Conservation (phyloP, 92 coral and sea anemone genomes). For the Porites cylindrica region DNA sequence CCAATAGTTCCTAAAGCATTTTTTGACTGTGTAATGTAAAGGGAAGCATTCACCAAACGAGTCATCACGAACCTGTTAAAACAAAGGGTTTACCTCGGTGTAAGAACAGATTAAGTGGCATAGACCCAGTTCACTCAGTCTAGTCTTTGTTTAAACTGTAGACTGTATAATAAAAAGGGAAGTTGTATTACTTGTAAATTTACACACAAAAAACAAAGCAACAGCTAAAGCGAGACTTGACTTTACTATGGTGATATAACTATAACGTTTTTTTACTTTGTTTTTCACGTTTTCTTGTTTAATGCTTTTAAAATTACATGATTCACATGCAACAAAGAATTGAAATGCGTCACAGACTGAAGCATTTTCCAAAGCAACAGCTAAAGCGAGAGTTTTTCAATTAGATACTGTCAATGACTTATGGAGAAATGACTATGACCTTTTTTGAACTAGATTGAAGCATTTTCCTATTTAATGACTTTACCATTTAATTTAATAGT, state of each 20-base stretch:
- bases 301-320: constrained; percentile 1
- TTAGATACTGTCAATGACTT: not conserved
- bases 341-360: constrained; percentile 3
- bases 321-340: constrained; percentile 2
- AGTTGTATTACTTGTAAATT: not conserved
- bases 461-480: not conserved
- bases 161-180: constrained; percentile 2
- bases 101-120: not conserved
- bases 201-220: constrained; percentile 2
- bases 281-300: not conserved
- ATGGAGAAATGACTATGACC: not conserved
- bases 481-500: not conserved
- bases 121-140: constrained; percentile 2
- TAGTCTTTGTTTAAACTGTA: not conserved
- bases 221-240: not conserved
- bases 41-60: not conserved
- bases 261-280: not conserved
- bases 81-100: too few relatives aligned
- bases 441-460: not conserved
- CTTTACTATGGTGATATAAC: not conserved
- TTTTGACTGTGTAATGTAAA: not conserved
- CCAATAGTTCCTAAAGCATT: not conserved
- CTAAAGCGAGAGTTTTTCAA: not conserved
- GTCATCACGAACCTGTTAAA: not conserved
- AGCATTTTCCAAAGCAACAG: constrained; percentile 1